phyloP scores from a whole-genome alignment of 2,888 invertebrate species.

The Trissonchulus sp. region DNA sequence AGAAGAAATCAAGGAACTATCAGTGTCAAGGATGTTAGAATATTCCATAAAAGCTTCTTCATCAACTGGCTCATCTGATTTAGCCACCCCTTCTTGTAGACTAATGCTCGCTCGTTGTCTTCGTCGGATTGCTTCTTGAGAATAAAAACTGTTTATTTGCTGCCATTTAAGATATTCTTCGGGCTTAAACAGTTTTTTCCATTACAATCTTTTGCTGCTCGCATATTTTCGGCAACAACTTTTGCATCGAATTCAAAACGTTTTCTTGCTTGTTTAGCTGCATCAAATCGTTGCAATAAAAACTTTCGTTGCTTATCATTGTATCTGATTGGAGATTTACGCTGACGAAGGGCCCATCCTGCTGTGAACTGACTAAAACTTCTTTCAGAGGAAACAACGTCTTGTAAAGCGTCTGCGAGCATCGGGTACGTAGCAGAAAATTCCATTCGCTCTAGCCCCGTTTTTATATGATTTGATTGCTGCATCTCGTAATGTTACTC shows the following conservation, averaged over 20 bases:
- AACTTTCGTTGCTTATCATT: no score
- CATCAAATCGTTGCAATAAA: no score
- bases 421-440: no score
- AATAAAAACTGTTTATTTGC: neutral
- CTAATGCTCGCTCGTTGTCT: neutral
- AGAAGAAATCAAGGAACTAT: neutral
- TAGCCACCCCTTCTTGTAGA: neutral
- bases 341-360: no score
- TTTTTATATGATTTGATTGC: no score
- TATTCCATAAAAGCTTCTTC: neutral
- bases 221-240: neutral
- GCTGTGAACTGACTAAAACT: no score
- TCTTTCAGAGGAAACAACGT: no score
- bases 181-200: neutral
- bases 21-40: neutral
- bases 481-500: no score
- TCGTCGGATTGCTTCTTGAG: neutral
- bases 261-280: no score
- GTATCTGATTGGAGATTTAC: no score
- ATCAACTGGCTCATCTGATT: neutral
- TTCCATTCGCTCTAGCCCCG: no score
- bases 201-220: neutral
- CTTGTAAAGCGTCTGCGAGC: no score
- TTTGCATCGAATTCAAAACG: slow-evolving; percentile 1
- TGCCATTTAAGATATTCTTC: neutral